Percentiles rank a stretch among this genome's conserved stretches.
phyloP scores from a whole-genome alignment of 1,140 invertebrate species.

The Amphibalanus amphitrite region DNA sequence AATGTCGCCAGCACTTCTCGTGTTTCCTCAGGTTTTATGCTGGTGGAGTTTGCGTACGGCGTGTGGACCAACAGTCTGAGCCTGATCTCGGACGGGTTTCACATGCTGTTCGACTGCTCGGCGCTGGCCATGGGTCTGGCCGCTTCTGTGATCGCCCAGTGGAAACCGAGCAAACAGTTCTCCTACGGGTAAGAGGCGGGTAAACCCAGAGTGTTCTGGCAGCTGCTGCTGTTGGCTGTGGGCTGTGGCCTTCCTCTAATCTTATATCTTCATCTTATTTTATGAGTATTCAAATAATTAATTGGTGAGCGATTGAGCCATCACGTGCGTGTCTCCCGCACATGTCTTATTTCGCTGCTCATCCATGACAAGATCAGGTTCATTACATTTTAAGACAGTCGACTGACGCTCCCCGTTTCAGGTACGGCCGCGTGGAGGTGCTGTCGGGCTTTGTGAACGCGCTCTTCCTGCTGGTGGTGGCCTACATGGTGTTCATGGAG shows the following conservation, averaged over 20 bases:
- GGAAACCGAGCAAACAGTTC: slow-evolving; percentile 36
- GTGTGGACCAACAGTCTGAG: slow-evolving; percentile 39
- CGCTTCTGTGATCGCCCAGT: slow-evolving; percentile 34
- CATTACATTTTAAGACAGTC: too few relatives aligned
- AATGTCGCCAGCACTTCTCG: too few relatives aligned
- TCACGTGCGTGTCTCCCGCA: too few relatives aligned
- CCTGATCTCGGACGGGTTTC: slow-evolving; percentile 39
- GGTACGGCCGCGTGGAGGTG: slow-evolving; percentile 38
- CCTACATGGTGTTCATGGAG: slow-evolving; percentile 37
- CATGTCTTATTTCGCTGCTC: too few relatives aligned
- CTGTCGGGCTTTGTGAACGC: slow-evolving; percentile 42
- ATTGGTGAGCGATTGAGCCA: too few relatives aligned
- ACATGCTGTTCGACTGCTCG: slow-evolving; percentile 42
- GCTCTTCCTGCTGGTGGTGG: slow-evolving; percentile 38
- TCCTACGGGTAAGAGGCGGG: slow-evolving; percentile 38
- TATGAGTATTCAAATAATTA: too few relatives aligned
- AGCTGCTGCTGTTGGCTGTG: too few relatives aligned
- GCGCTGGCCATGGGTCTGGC: slow-evolving; percentile 39
- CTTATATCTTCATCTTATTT: too few relatives aligned
- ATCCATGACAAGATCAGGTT: too few relatives aligned
- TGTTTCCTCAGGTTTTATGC: slow-evolving; percentile 29
- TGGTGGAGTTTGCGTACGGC: slow-evolving; percentile 39
- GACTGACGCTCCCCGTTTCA: slow-evolving; percentile 18
- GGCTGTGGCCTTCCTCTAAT: too few relatives aligned
- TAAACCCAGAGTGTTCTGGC: too few relatives aligned